Evolutionary conservation across 1,140 invertebrate species (phyloP).

Genomic region (Microplitis demolitor): DNA sequence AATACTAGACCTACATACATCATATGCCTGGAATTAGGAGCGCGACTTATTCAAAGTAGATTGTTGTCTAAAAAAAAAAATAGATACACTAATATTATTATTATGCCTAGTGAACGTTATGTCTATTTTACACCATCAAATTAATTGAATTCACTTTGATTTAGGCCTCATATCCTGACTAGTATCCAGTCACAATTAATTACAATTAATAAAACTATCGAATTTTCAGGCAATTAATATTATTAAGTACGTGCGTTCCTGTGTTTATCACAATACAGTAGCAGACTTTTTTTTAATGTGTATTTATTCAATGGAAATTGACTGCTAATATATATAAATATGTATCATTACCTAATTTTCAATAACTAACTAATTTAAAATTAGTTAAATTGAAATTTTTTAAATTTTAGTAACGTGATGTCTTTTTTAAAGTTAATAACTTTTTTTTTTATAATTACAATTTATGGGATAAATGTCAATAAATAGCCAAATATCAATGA

Average conservation of each 20-base stretch:
- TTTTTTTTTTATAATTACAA: neutral
- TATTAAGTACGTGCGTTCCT: constrained; percentile 26
- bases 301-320: neutral
- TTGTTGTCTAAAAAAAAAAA: too few species aligned
- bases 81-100: too few species aligned
- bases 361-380: neutral
- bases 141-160: neutral
- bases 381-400: too few species aligned
- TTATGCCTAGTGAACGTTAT: too few species aligned
- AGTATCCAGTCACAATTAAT: constrained; percentile 1
- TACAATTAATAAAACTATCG: neutral
- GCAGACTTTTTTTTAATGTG: neutral
- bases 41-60: too few species aligned
- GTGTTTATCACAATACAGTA: constrained; percentile 30
- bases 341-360: neutral
- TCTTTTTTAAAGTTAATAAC: too few species aligned
- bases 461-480: neutral
- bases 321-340: too few species aligned
- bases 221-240: too few species aligned
- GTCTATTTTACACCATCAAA: too few species aligned
- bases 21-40: too few species aligned
- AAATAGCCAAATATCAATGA: constrained; percentile 9
- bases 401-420: too few species aligned
- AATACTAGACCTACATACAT: too few species aligned
- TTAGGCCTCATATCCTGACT: neutral